Base-by-base conservation (phyloP, 2,888 invertebrate genomes). In the Ormia ochracea region DNA sequence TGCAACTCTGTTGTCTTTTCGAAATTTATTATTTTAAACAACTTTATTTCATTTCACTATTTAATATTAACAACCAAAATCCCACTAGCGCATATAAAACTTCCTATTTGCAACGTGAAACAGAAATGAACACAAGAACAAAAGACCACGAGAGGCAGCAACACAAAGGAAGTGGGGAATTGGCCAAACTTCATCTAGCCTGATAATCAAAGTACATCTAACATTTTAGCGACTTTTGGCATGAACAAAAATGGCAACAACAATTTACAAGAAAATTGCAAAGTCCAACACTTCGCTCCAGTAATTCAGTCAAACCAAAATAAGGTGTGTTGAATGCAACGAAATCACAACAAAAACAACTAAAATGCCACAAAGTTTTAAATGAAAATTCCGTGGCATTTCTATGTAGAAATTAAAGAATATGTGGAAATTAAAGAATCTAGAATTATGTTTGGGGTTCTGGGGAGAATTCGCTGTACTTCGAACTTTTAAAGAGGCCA, bases 101-200 rank as follows among this genome's bases (percentile, higher is more conserved):
- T 81, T 81, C 81, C 81, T 81, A 72, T 78, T 76, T 63, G 28
- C 50, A 68, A 72, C 56, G 69, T 48, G 52, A n/a, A n/a, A n/a
- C n/a, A n/a, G n/a, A n/a, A n/a, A n/a, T n/a, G n/a, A n/a, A n/a
- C n/a, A n/a, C 75, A 61, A 31, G 23, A n/a, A 36, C 0, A 23
- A 21, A 12, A 36, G 5, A 33, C n/a, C n/a, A 19, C 6, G 38
- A 73, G 54, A 36, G 17, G 10, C 7, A 14, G 5, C 1, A 63
- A 43, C 52, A 70, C 75, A 66, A 75, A 72, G 79, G 75, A 80
- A 75, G 70, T 70, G 70, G 70, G 59, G 75, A 72, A 61, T 68
- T 72, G 69, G 74, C 78, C 76, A 80, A 52, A 76, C 76, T 63
- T 52, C 43, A 72, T 80, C 80, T 80, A 72, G 76, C 26, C 70